These are phyloP conservation scores for Colletes gigas DNA, from an alignment of 1,140 invertebrate genomes.

Conservation along the genomic window DNA sequence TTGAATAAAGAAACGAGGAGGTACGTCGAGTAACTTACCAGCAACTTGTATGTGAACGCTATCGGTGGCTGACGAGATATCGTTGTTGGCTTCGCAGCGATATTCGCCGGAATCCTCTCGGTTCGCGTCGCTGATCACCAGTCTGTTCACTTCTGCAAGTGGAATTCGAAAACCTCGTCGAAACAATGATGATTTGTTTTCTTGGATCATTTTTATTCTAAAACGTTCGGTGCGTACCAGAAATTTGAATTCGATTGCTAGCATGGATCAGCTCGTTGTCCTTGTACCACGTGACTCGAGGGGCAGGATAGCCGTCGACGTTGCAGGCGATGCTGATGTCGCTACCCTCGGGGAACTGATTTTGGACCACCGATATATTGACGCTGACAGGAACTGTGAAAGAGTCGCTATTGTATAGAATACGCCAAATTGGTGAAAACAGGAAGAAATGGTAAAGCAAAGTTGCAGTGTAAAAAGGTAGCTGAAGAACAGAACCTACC, in stretches of 20 bases:
- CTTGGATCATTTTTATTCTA: not conserved
- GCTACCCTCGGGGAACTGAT: constrained; percentile 83
- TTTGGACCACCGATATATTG: constrained; percentile 82
- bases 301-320: constrained; percentile 89
- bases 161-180: not conserved
- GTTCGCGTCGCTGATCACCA: constrained; percentile 85
- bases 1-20: not conserved
- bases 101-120: constrained; percentile 89
- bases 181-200: not conserved
- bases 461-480: constrained; percentile 1
- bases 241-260: constrained; percentile 82
- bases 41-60: constrained; percentile 85
- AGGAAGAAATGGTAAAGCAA: not conserved
- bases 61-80: constrained; percentile 84
- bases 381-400: constrained; percentile 83
- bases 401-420: not conserved
- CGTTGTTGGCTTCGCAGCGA: constrained; percentile 89
- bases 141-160: constrained; percentile 84
- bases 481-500: not conserved
- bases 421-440: not conserved
- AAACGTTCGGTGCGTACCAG: constrained; percentile 79
- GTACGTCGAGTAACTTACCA: constrained; percentile 81
- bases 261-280: constrained; percentile 82
- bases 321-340: constrained; percentile 88
- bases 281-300: constrained; percentile 90